Conservation (phyloP, 2,113 vertebrate genomes). For the Oenanthe melanoleuca region DNA sequence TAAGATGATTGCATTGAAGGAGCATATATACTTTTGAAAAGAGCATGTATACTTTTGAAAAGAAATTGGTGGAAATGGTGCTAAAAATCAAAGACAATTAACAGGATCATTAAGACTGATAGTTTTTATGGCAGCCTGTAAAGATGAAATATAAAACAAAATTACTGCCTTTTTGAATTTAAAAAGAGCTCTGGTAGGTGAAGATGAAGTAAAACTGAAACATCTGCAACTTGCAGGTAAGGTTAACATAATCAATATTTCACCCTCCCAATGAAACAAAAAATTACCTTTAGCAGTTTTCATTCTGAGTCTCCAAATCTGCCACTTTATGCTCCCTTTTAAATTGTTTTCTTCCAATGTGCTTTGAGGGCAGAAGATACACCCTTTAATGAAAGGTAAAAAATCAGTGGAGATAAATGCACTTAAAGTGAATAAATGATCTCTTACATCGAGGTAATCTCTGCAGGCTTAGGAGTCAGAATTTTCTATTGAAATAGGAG, state of each 20-base stretch:
- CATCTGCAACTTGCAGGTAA: background rate
- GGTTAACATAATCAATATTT: background rate
- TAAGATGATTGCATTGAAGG: background rate
- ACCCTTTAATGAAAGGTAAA: background rate
- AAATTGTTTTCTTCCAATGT: background rate
- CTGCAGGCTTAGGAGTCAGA: background rate
- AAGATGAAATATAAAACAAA: conserved; percentile 56
- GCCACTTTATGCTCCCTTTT: background rate
- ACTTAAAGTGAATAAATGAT: background rate
- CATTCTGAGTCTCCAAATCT: background rate
- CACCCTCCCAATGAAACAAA: background rate
- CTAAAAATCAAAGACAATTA: conserved; percentile 46
- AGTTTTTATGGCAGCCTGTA: conserved; percentile 39
- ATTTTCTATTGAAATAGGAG: background rate
- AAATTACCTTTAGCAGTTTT: background rate
- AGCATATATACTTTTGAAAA: background rate
- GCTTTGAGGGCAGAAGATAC: background rate
- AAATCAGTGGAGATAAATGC: background rate
- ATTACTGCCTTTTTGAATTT: conserved; percentile 21
- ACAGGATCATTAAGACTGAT: conserved; percentile 38
- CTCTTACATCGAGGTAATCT: background rate
- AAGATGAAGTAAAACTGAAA: conserved; percentile 28
- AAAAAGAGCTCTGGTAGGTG: background rate
- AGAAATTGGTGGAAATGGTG: background rate
- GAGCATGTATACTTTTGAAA: background rate